phyloP scores from a whole-genome alignment of 2,797 vertebrate genomes.

The Pantherophis alleghaniensis region DNA sequence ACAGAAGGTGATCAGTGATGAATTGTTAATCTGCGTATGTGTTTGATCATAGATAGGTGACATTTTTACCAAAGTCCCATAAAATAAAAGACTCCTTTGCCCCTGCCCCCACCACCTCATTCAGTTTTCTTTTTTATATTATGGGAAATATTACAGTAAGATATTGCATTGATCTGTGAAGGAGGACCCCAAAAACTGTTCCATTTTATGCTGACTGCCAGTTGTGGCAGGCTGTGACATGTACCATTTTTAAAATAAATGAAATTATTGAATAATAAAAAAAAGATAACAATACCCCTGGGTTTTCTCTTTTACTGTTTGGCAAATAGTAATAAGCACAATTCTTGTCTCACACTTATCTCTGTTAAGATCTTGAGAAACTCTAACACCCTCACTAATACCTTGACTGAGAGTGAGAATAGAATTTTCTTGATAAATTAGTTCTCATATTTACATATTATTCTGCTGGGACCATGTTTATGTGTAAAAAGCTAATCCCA shows the following conservation, averaged over 20 bases:
- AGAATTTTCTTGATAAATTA: not conserved
- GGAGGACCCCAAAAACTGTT: not conserved
- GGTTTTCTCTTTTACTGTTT: not conserved
- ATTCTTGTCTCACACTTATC: accelerated
- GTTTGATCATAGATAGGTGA: not conserved
- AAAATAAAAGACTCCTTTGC: not conserved
- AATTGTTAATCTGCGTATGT: not conserved
- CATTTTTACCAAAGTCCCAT: not conserved
- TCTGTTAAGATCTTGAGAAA: not conserved
- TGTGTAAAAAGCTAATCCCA: not conserved
- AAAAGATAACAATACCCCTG: not conserved
- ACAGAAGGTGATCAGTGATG: not conserved
- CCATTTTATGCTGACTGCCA: not conserved
- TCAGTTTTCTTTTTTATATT: not conserved
- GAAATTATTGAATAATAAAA: not conserved
- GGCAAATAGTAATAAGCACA: not conserved
- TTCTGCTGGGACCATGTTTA: not conserved
- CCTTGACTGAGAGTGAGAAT: not conserved
- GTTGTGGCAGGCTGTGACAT: not conserved
- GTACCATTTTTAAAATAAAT: not conserved
- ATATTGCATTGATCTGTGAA: not conserved
- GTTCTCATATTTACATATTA: accelerated
- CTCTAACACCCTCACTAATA: not conserved
- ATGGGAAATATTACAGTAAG: not conserved
- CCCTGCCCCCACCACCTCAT: not conserved